A percentile compares a stretch with the other conserved stretches of the same genome.
Evolutionary conservation across 1,140 invertebrate species (phyloP).

Genomic region (Drosophila fuyamai): DNA sequence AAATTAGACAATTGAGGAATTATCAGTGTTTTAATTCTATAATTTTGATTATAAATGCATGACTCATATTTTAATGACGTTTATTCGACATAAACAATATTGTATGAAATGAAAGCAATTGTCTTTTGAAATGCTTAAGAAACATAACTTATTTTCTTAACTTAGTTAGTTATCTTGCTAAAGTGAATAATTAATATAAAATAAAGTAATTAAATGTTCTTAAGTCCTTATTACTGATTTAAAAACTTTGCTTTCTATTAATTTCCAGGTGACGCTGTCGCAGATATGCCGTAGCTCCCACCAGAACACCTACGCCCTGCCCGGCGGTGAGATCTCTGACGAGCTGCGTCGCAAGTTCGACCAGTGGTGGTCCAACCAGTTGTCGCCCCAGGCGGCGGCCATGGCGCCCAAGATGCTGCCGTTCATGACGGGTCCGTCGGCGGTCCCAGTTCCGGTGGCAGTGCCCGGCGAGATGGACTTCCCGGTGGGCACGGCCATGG

Average conservation of each 20-base stretch:
- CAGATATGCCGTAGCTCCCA: constrained; percentile 90
- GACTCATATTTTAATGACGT: too few species aligned
- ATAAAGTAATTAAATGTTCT: too few species aligned
- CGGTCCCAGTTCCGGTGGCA: constrained; percentile 61
- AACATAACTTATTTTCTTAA: too few species aligned
- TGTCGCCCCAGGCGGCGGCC: constrained; percentile 85
- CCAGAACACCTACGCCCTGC: constrained; percentile 85
- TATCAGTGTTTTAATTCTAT: too few species aligned
- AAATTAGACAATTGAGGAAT: too few species aligned
- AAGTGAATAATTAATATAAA: too few species aligned
- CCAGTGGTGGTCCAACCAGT: constrained; percentile 89
- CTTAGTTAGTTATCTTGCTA: too few species aligned
- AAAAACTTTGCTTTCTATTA: background rate
- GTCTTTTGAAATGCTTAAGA: too few species aligned
- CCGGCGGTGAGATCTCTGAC: constrained; percentile 89
- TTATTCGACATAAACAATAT: too few species aligned
- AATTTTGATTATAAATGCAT: too few species aligned
- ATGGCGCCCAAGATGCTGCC: constrained; percentile 85
- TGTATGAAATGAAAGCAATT: too few species aligned
- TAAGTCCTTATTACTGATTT: too few species aligned
- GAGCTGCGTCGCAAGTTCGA: constrained; percentile 92
- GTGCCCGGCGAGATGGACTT: constrained; percentile 83
- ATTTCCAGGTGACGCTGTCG: constrained; percentile 89
- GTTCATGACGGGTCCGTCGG: constrained; percentile 73
- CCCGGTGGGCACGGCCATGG: constrained; percentile 84